These are phyloP conservation scores for Heliconius eleuchia DNA, from an alignment of 1,140 invertebrate genomes.

Conservation along the genomic window DNA sequence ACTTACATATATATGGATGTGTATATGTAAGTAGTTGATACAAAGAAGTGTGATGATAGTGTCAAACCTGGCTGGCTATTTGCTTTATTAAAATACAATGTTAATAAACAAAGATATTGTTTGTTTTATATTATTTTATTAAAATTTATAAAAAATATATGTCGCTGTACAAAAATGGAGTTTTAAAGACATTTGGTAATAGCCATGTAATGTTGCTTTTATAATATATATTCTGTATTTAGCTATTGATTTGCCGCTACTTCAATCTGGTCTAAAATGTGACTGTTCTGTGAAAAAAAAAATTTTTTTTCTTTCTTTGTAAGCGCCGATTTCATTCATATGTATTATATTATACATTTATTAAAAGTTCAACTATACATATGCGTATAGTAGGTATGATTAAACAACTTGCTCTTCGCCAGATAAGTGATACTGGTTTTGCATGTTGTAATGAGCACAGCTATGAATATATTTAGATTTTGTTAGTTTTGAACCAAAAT, in stretches of 20 bases:
- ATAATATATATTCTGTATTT: neutral
- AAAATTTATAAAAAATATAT: neutral
- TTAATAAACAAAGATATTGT: neutral
- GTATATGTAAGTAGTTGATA: neutral
- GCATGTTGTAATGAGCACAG: constrained; percentile 31
- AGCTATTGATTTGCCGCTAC: neutral
- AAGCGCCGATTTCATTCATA: no score
- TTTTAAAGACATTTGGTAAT: no score
- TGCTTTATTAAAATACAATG: neutral
- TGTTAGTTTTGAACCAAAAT: neutral
- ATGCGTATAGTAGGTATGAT: neutral
- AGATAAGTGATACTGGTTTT: constrained; percentile 14
- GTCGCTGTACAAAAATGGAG: no score
- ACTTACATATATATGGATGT: neutral
- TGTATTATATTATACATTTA: neutral
- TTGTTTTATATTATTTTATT: neutral
- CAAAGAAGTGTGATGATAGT: neutral
- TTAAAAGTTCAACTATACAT: neutral
- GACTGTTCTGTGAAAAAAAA: no score
- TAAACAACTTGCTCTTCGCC: neutral
- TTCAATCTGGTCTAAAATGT: no score
- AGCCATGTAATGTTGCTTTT: no score
- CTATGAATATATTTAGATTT: neutral
- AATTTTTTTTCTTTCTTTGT: no score
- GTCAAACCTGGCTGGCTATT: neutral